Evolutionary conservation across 2,113 vertebrate species (phyloP).

Genomic region (Acanthisitta chloris): DNA sequence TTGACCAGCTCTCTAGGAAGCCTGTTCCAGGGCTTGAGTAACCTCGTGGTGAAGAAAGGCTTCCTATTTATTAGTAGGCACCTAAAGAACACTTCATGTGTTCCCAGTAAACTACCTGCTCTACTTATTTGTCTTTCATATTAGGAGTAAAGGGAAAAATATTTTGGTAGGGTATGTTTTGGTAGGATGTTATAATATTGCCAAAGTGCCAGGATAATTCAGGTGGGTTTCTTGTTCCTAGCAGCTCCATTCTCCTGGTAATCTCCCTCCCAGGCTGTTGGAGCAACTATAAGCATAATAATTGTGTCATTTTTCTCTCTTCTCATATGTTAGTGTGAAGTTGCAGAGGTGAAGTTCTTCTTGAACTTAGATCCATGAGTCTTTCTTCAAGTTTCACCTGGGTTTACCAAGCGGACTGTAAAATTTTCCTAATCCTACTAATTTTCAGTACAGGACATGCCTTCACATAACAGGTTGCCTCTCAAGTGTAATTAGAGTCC

Average conservation of each 20-base stretch:
- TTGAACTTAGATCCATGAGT: background rate
- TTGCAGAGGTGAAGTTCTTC: background rate
- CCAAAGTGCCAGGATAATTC: background rate
- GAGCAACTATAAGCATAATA: background rate
- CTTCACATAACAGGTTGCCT: background rate
- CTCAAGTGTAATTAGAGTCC: background rate
- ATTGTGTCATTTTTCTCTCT: background rate
- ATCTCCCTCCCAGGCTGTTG: background rate
- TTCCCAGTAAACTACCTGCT: background rate
- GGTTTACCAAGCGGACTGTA: background rate
- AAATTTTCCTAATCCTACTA: background rate
- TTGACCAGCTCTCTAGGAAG: background rate
- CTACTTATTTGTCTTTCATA: background rate
- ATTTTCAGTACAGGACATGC: background rate
- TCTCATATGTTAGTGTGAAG: background rate
- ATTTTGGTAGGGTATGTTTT: background rate
- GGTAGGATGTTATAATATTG: background rate
- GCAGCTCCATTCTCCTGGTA: background rate
- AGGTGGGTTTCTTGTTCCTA: background rate
- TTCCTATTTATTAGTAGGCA: background rate
- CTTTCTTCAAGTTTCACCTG: background rate
- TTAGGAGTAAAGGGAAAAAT: background rate
- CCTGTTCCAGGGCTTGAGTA: background rate
- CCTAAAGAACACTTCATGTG: background rate
- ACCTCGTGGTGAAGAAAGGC: background rate